Conservation (phyloP, 2,797 vertebrate genomes). For the Meriones psammophilus region DNA sequence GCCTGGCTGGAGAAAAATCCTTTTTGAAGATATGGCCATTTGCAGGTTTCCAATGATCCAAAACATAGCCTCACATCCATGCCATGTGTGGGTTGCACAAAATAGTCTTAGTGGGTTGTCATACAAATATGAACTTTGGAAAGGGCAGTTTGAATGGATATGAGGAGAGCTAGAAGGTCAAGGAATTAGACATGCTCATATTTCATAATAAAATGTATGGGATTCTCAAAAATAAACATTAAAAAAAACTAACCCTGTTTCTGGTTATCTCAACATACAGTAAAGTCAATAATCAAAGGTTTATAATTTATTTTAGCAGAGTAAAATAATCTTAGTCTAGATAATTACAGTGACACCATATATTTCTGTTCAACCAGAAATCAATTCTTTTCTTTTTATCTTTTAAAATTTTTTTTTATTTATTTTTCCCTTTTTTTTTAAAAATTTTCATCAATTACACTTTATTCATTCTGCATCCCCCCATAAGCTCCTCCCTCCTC, state of each 20-base stretch:
- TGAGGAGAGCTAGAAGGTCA: no score
- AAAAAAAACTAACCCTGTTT: neutral
- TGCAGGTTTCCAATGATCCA: neutral
- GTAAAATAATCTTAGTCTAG: neutral
- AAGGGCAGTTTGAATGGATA: neutral
- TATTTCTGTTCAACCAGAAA: neutral
- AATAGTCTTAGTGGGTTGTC: neutral
- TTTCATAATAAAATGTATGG: neutral
- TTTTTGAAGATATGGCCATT: neutral
- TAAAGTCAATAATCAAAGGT: neutral
- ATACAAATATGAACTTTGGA: neutral
- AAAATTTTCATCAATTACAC: no score
- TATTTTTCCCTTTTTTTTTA: no score
- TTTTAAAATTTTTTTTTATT: no score
- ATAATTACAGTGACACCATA: neutral
- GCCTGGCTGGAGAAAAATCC: no score
- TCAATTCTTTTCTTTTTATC: constrained; percentile 21
- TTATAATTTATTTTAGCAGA: neutral
- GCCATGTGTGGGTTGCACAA: neutral
- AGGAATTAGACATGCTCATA: neutral
- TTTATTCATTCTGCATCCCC: no score
- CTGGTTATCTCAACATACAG: neutral
- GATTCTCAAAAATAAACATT: neutral
- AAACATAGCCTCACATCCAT: neutral
- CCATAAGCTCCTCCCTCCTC: no score